Conservation (phyloP, 2,888 invertebrate genomes). For the Drosophila tripunctata region DNA sequence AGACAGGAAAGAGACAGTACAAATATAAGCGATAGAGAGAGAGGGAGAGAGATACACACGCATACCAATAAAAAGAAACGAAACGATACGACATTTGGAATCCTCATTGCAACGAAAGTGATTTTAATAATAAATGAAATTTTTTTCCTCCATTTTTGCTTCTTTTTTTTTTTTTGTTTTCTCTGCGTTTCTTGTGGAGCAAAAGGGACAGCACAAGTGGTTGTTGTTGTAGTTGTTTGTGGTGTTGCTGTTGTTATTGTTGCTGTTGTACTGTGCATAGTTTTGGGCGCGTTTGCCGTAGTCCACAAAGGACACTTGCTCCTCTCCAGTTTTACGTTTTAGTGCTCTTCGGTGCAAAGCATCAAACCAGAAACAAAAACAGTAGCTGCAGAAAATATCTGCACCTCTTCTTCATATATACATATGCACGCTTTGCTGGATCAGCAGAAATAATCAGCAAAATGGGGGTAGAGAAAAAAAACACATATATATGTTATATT, state of each 20-base stretch:
- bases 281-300: slow-evolving; percentile 18
- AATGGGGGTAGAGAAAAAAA: neutral
- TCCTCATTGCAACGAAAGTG: slow-evolving; percentile 84
- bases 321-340: slow-evolving; percentile 34
- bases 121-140: slow-evolving; percentile 84
- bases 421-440: neutral
- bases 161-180: slow-evolving; percentile 3
- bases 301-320: slow-evolving; percentile 49
- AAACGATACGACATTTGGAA: slow-evolving; percentile 80
- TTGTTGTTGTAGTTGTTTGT: slow-evolving; percentile 10
- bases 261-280: slow-evolving; percentile 32
- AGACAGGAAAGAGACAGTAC: slow-evolving; percentile 9
- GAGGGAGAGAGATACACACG: slow-evolving; percentile 40
- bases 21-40: neutral
- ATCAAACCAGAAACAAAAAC: slow-evolving; percentile 13
- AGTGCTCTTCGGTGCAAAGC: slow-evolving; percentile 42
- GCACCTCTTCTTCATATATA: no score
- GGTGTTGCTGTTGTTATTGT: neutral
- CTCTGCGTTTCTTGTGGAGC: slow-evolving; percentile 4
- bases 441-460: slow-evolving; percentile 14
- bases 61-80: slow-evolving; percentile 74
- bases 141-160: slow-evolving; percentile 39
- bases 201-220: neutral
- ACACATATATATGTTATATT: neutral
- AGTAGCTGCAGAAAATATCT: neutral